A percentile compares a stretch with the other conserved stretches of the same genome.
Evolutionary conservation across 2,888 invertebrate genomes (phyloP).

Genomic region (Scaptomyza cyrtandrae): DNA sequence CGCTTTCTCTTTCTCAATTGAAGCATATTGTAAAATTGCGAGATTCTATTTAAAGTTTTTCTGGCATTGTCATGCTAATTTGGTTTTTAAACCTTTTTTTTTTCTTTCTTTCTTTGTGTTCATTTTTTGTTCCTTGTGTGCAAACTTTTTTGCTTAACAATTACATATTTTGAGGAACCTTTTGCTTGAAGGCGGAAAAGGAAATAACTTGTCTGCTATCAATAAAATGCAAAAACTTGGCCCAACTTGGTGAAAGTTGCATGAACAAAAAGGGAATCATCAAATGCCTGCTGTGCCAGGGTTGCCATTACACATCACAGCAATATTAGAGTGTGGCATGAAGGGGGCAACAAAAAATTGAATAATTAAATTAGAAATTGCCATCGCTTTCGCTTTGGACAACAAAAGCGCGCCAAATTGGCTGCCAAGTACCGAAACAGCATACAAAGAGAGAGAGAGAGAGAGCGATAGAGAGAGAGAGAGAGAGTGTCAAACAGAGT

Average conservation of each 20-base stretch:
- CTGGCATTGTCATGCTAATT: slow-evolving; percentile 44
- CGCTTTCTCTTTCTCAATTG: slow-evolving; percentile 6
- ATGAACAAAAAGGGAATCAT: slow-evolving; percentile 26
- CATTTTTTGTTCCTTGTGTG: background rate
- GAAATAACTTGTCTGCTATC: slow-evolving; percentile 36
- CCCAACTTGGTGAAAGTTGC: slow-evolving; percentile 38
- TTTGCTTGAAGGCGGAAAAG: slow-evolving; percentile 6
- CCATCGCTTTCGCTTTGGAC: slow-evolving; percentile 73
- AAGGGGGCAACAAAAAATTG: slow-evolving; percentile 56
- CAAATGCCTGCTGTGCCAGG: slow-evolving; percentile 45
- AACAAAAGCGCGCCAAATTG: slow-evolving; percentile 76
- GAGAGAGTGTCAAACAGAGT: slow-evolving; percentile 40
- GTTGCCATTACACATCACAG: slow-evolving; percentile 43
- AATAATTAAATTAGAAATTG: slow-evolving; percentile 81
- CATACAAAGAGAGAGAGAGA: no score
- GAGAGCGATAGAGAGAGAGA: background rate
- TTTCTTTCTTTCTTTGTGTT: background rate
- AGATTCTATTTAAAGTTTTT: slow-evolving; percentile 12
- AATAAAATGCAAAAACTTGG: slow-evolving; percentile 68
- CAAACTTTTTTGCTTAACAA: slow-evolving; percentile 41
- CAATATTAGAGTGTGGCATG: background rate
- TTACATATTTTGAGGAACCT: slow-evolving; percentile 35
- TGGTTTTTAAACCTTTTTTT: slow-evolving; percentile 1
- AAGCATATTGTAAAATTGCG: slow-evolving; percentile 1
- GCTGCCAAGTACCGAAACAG: slow-evolving; percentile 54